Conservation (phyloP, 2,113 vertebrate species). For the Galbula dea region DNA sequence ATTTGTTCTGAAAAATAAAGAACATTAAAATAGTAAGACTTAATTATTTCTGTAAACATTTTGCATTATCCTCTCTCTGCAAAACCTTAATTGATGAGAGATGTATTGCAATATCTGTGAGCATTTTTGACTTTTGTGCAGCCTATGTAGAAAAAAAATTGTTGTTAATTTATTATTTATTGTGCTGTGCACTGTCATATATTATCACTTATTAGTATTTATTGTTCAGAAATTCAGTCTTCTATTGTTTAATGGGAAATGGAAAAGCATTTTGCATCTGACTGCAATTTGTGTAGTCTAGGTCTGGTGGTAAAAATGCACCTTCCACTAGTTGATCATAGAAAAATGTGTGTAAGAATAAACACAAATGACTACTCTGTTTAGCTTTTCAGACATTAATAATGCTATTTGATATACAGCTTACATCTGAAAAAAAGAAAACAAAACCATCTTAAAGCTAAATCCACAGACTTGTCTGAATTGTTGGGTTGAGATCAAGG, state of each 20-base stretch:
- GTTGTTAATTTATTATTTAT: conserved; percentile 64
- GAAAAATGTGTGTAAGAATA: background rate
- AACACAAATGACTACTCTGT: background rate
- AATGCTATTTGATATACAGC: background rate
- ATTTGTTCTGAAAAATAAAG: conserved; percentile 67
- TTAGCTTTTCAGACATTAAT: background rate
- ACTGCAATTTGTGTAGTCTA: background rate
- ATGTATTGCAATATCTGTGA: conserved; percentile 24
- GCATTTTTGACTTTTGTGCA: conserved; percentile 43
- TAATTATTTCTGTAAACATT: conserved; percentile 70
- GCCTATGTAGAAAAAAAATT: conserved; percentile 46
- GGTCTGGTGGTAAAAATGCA: background rate
- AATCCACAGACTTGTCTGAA: background rate
- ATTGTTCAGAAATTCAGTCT: conserved; percentile 34
- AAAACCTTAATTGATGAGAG: conserved; percentile 52
- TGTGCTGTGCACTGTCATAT: background rate
- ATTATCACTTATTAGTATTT: conserved; percentile 56
- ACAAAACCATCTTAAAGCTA: background rate
- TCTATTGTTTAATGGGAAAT: conserved; percentile 33
- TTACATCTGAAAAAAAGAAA: background rate
- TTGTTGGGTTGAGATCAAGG: background rate
- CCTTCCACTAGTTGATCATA: background rate
- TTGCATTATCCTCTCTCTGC: conserved; percentile 42
- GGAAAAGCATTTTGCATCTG: conserved; percentile 1
- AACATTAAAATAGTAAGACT: conserved; percentile 55